Evolutionary conservation across 2,113 vertebrate species (phyloP), one percentile per base, ranked within the genome.

Genomic region (Entelurus aequoreus): DNA sequence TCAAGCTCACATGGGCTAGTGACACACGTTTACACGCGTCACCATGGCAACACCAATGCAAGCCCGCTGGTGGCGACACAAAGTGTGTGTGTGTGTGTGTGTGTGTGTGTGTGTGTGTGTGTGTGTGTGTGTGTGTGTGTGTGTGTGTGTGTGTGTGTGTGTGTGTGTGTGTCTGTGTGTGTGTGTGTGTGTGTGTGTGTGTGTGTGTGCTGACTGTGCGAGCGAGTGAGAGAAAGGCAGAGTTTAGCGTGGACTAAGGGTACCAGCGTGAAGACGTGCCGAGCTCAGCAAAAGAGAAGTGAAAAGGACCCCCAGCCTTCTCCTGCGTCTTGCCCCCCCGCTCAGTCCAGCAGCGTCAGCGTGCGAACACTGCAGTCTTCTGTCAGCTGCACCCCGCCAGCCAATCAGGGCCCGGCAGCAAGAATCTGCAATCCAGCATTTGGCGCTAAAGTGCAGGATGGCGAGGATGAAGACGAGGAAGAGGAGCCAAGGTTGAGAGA

Each of bases 291-390:
- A 59, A 74, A 70, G 65, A 12, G n/a, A 13, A 50, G 3, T 4
- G 60, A 73, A 80, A 78, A 48, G 62, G 67, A 75, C 56, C 69
- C 66, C 69, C 67, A 66, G 68, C 54, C 37, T 60, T 0, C 54
- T 42, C 13, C 62, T 65, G 60, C 67, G 59, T 55, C 44, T 56
- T 65, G 59, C 21, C 36, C 28, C 14, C 69, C 67, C 83, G 86
- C 90, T 87, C 90, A 87, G 80, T 80, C 60, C 63, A 84, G 87
- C 84, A 71, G 83, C 86, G 88, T 89, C 88, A 89, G 88, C 88
- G 87, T 89, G 88, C 78, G 50, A 74, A 82, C 82, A 87, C 90
- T 88, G 89, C 90, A 90, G 89, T 91, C 74, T 82, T 90, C 88
- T 88, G 88, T 81, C 69, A 56, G 68, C 63, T 52, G 62, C 54